Conservation (phyloP, 2,113 vertebrate species). For the Hippoglossus stenolepis region DNA sequence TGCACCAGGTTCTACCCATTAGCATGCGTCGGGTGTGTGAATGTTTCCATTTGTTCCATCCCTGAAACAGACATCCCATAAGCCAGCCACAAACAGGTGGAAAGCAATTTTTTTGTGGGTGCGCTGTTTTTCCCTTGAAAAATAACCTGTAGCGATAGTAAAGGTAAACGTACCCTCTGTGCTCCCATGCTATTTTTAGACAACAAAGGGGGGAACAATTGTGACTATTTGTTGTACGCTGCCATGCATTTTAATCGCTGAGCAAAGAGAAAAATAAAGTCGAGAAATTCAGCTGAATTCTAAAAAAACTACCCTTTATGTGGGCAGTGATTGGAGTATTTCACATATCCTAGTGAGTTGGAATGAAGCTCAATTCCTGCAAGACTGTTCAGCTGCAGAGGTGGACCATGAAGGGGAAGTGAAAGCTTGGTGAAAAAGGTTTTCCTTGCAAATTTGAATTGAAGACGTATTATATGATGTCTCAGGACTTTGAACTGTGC, state of each 20-base stretch:
- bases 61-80: neutral
- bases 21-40: neutral
- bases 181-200: conserved; percentile 42
- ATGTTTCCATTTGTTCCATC: neutral
- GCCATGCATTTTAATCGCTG: conserved; percentile 43
- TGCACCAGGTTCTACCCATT: neutral
- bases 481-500: conserved; percentile 1
- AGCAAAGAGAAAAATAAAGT: conserved; percentile 4
- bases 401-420: neutral
- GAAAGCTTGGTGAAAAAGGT: neutral
- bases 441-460: neutral
- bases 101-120: neutral
- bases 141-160: conserved; percentile 4
- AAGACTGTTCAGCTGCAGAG: too few relatives aligned
- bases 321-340: neutral
- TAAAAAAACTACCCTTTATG: neutral
- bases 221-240: conserved; percentile 11
- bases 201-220: conserved; percentile 33
- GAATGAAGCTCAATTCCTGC: conserved; percentile 5
- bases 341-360: neutral
- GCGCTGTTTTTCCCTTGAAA: conserved; percentile 17
- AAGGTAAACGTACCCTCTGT: conserved; percentile 22
- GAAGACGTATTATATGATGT: neutral
- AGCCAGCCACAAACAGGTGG: neutral
- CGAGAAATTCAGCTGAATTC: neutral